phyloP scores from a whole-genome alignment of 1,140 invertebrate species.

The Tyrophagus putrescentiae region DNA sequence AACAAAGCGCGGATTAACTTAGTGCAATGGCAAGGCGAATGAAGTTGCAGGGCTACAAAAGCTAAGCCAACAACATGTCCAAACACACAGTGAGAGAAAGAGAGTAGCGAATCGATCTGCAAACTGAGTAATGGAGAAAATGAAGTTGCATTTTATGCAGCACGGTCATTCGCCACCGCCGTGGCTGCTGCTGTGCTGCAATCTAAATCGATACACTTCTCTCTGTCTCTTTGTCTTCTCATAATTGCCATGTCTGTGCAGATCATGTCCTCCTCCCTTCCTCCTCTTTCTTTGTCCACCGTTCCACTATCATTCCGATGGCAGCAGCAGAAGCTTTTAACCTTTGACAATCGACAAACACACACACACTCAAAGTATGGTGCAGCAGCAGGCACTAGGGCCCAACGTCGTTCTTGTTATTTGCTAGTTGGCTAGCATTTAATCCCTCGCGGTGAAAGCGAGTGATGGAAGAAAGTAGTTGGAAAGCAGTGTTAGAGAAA shows the following conservation, averaged over 20 bases:
- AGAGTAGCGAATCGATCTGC: background rate
- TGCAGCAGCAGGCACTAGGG: no score
- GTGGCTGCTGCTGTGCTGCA: background rate
- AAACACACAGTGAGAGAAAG: conserved; percentile 3
- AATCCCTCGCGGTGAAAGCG: no score
- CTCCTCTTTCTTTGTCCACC: no score
- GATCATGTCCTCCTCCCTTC: no score
- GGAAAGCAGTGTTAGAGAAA: no score
- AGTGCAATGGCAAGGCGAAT: background rate
- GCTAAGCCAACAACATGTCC: conserved; percentile 1
- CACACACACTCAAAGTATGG: no score
- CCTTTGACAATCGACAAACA: no score
- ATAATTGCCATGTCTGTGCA: conserved; percentile 1
- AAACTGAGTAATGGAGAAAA: background rate
- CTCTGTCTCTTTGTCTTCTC: background rate
- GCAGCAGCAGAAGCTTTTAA: no score
- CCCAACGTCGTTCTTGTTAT: no score
- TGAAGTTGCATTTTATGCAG: background rate
- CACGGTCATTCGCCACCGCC: background rate
- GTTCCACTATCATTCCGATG: no score
- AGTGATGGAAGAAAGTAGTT: no score
- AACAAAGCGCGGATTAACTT: conserved; percentile 5
- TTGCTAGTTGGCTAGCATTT: no score
- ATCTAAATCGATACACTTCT: conserved; percentile 1
- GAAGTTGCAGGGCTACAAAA: background rate